Evolutionary conservation across 1,140 invertebrate species (phyloP).

Genomic region (Cephus cinctus): DNA sequence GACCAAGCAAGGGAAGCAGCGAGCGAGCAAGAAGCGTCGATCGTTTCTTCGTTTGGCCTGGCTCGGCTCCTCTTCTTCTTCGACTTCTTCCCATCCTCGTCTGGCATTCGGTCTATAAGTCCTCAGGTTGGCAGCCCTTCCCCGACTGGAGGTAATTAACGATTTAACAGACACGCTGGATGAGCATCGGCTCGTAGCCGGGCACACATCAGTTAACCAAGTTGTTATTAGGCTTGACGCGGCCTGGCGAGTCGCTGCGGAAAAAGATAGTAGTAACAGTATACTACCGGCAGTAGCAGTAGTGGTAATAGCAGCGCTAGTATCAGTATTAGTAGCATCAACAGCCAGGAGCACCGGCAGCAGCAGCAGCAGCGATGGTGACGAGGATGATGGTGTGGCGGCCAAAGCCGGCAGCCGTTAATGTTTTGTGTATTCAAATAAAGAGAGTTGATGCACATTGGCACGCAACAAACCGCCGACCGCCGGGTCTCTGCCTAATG

Average conservation of each 20-base stretch:
- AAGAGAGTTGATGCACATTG: conserved; percentile 38
- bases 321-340: too few relatives aligned
- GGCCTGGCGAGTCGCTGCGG: conserved; percentile 1
- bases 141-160: conserved; percentile 37
- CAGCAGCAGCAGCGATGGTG: background rate
- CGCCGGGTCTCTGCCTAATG: conserved; percentile 34
- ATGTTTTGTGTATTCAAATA: conserved; percentile 53
- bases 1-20: too few relatives aligned
- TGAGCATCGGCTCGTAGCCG: conserved; percentile 29
- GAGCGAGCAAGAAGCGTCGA: conserved; percentile 15
- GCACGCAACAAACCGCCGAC: conserved; percentile 31
- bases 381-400: conserved; percentile 3
- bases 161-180: conserved; percentile 46
- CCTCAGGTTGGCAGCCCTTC: conserved; percentile 5
- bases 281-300: too few relatives aligned
- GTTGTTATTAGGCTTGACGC: conserved; percentile 44
- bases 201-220: conserved; percentile 35
- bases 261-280: too few relatives aligned
- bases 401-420: conserved; percentile 31
- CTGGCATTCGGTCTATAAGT: conserved; percentile 6
- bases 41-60: conserved; percentile 17
- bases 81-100: conserved; percentile 1
- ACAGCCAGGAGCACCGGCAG: too few relatives aligned
- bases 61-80: conserved; percentile 2
- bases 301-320: too few relatives aligned